A percentile compares a stretch with the other conserved stretches of the same genome.
Evolutionary conservation across 2,113 vertebrate species (phyloP).

Genomic region (Gracilinanus agilis): DNA sequence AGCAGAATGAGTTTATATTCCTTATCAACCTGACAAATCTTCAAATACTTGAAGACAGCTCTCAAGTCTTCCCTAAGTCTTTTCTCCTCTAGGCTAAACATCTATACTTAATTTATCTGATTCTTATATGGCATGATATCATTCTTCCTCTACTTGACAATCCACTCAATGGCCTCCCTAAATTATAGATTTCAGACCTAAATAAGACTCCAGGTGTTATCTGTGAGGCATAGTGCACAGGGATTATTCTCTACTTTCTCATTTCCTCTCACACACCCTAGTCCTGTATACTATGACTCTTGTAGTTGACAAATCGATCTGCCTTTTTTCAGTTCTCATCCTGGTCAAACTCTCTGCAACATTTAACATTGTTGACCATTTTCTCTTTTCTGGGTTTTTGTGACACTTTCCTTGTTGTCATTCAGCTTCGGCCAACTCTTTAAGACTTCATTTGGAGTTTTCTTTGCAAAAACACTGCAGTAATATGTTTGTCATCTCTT

Average conservation of each 20-base stretch:
- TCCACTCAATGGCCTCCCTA: not conserved
- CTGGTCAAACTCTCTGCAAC: not conserved
- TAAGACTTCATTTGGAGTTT: no score
- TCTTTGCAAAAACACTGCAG: no score
- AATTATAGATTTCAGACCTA: not conserved
- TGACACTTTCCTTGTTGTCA: no score
- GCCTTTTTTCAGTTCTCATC: not conserved
- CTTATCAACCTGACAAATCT: not conserved
- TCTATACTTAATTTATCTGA: not conserved
- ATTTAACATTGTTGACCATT: no score
- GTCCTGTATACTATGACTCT: not conserved
- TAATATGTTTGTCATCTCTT: no score
- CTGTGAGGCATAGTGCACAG: not conserved
- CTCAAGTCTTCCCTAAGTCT: not conserved
- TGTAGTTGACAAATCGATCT: not conserved
- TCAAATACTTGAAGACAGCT: not conserved
- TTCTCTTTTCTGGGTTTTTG: no score
- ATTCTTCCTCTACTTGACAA: not conserved
- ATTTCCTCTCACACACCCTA: not conserved
- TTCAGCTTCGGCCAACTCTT: no score
- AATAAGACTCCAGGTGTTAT: not conserved
- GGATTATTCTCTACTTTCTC: not conserved
- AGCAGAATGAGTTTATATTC: not conserved
- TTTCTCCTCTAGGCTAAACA: not conserved
- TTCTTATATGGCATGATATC: not conserved